These are phyloP conservation scores for Chaetops frenatus DNA, from an alignment of 2,113 vertebrate species.

Conservation along the genomic window DNA sequence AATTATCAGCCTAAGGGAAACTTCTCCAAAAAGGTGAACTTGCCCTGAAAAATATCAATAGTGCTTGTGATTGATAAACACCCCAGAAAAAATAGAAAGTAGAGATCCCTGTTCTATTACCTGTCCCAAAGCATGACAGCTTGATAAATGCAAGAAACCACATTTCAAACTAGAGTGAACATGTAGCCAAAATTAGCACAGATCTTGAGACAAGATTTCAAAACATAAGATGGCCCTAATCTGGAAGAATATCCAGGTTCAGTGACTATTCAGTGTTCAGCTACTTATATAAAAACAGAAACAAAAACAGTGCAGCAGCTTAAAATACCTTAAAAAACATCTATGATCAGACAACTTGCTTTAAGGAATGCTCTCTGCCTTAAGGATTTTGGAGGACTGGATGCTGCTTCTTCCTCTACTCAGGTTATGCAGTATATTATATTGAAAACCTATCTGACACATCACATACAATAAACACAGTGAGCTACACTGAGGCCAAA, in stretches of 20 bases:
- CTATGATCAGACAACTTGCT: background rate
- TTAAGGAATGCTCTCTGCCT: background rate
- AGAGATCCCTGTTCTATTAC: background rate
- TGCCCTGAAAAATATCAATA: background rate
- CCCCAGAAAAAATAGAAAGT: background rate
- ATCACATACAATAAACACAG: background rate
- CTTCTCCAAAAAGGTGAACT: background rate
- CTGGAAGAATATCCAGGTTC: background rate
- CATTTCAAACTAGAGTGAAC: background rate
- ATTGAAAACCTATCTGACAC: background rate
- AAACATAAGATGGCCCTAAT: background rate
- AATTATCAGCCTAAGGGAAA: background rate
- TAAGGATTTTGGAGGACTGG: background rate
- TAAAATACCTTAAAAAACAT: background rate
- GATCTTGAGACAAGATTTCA: background rate
- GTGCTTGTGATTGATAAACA: background rate
- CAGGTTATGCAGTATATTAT: background rate
- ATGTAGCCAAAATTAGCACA: background rate
- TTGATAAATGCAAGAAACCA: background rate
- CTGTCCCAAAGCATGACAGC: background rate
- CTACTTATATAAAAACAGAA: background rate
- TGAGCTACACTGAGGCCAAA: background rate
- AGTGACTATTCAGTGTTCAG: background rate
- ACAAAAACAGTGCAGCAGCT: background rate
- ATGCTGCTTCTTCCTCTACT: background rate